Percentiles rank a stretch among this genome's conserved stretches.
Evolutionary conservation across 1,140 invertebrate genomes (phyloP).

Genomic region (Drosophila ogumai): DNA sequence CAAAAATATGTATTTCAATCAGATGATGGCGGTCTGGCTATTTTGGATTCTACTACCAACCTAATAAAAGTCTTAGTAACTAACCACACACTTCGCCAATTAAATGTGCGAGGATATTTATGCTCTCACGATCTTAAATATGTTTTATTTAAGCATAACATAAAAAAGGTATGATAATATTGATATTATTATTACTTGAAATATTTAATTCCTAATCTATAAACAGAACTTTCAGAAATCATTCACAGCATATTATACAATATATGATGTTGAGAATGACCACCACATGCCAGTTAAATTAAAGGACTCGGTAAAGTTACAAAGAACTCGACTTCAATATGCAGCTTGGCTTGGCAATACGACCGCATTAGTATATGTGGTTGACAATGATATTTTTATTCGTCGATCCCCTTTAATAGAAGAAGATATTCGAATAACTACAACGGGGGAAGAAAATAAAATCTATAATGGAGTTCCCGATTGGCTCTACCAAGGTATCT

Average conservation of each 20-base stretch:
- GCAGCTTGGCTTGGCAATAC: constrained; percentile 92
- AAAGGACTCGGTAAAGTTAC: constrained; percentile 88
- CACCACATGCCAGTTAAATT: constrained; percentile 92
- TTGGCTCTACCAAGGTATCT: constrained; percentile 95
- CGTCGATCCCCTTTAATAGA: constrained; percentile 89
- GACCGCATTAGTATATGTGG: constrained; percentile 89
- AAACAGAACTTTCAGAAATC: constrained; percentile 92
- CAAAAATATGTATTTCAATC: constrained; percentile 93
- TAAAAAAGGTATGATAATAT: constrained; percentile 90
- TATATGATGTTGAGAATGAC: constrained; percentile 94
- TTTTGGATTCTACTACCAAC: constrained; percentile 91
- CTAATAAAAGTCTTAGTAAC: constrained; percentile 91
- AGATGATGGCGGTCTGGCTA: constrained; percentile 91
- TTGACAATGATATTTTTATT: constrained; percentile 95
- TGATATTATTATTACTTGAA: not conserved
- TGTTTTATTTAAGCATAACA: constrained; percentile 93
- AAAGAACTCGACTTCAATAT: constrained; percentile 90
- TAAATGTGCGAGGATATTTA: constrained; percentile 93
- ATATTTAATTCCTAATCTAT: constrained; percentile 41
- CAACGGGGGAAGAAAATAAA: constrained; percentile 89
- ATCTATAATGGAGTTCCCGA: constrained; percentile 97
- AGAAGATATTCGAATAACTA: constrained; percentile 89
- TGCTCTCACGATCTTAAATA: constrained; percentile 92
- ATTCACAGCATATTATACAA: constrained; percentile 92
- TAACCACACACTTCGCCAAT: constrained; percentile 93